A percentile compares a stretch with the other conserved stretches of the same genome.
phyloP scores from a whole-genome alignment of 2,113 vertebrate genomes.

The Odobenus rosmarus region DNA sequence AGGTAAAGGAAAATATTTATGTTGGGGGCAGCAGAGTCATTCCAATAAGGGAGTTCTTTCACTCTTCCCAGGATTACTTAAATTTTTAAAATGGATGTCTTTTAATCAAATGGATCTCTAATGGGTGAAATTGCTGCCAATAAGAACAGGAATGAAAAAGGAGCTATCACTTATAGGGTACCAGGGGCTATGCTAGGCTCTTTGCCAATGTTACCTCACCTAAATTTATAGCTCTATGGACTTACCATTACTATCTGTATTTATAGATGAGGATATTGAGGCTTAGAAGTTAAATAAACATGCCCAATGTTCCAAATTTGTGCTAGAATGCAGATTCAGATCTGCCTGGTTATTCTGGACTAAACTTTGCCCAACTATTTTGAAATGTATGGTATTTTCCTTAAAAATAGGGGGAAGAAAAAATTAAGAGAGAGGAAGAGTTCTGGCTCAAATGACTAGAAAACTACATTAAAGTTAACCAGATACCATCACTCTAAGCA shows the following conservation, averaged over 20 bases:
- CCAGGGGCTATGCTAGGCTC: rapidly evolving
- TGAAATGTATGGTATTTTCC: not conserved
- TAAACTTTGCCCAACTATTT: not conserved
- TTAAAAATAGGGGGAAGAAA: not conserved
- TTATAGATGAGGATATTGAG: not conserved
- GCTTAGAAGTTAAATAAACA: not conserved
- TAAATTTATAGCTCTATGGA: not conserved
- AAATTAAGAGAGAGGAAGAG: not conserved
- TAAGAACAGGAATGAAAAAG: not conserved
- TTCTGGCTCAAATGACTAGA: not conserved
- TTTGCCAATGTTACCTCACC: not conserved
- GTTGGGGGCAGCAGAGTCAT: not conserved
- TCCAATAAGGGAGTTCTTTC: not conserved
- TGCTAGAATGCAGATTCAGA: not conserved
- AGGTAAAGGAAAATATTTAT: not conserved
- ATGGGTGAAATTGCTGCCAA: not conserved
- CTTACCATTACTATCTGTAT: not conserved
- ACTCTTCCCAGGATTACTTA: not conserved
- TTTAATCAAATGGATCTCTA: not conserved
- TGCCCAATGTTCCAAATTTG: not conserved
- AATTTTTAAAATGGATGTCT: not conserved
- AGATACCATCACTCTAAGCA: not conserved
- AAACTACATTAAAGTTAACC: not conserved
- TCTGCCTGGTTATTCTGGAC: not conserved
- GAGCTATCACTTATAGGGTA: not conserved